phyloP scores from a whole-genome alignment of 2,113 vertebrate genomes.

The Tragelaphus imberbis region DNA sequence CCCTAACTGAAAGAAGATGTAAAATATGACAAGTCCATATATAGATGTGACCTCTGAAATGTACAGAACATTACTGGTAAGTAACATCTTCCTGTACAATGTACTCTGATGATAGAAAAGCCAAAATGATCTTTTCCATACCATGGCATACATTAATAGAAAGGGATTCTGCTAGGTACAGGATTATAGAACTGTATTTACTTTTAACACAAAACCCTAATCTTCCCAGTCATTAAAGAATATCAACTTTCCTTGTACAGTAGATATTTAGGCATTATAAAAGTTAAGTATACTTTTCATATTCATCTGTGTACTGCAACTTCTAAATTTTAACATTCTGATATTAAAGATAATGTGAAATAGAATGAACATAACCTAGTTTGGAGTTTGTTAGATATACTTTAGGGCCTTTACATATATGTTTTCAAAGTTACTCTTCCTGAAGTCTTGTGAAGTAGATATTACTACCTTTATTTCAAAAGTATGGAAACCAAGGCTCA shows the following conservation, averaged over 20 bases:
- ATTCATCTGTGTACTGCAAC: neutral
- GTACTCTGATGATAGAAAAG: neutral
- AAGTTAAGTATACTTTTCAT: neutral
- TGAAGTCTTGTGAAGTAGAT: neutral
- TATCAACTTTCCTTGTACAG: neutral
- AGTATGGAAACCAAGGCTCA: neutral
- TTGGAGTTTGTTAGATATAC: neutral
- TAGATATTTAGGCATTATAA: neutral
- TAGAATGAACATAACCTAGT: neutral
- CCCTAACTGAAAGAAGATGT: neutral
- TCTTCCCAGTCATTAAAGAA: neutral
- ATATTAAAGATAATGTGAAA: neutral
- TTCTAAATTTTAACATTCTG: conserved; percentile 10
- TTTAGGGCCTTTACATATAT: neutral
- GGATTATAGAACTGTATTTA: neutral
- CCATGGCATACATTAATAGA: neutral
- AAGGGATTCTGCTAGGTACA: neutral
- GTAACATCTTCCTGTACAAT: neutral
- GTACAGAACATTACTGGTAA: neutral
- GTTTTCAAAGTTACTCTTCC: neutral
- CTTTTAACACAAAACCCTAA: neutral
- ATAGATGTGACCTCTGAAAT: neutral
- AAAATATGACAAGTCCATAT: neutral
- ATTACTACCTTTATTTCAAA: neutral
- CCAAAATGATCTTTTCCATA: neutral